phyloP scores from a whole-genome alignment of 2,797 vertebrate genomes.

The Lerista edwardsae region DNA sequence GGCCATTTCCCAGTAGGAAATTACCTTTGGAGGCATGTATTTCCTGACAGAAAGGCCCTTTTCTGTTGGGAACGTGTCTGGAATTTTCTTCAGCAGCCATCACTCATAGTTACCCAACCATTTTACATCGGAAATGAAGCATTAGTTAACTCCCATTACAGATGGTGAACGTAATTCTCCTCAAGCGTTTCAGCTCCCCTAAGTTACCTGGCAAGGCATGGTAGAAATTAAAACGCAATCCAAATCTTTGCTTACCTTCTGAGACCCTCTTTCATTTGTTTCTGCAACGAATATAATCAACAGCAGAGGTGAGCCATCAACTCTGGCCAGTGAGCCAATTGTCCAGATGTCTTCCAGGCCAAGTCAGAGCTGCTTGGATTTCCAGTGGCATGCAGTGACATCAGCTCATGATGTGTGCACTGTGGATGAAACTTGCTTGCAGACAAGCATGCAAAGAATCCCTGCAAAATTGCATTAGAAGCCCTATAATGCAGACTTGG shows the following conservation, averaged over 20 bases:
- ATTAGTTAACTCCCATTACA: constrained; percentile 19
- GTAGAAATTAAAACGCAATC: not conserved
- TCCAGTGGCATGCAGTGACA: not conserved
- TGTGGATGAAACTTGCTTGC: not conserved
- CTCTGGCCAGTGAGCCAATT: not conserved
- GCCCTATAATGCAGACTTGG: not conserved
- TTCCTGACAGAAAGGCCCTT: constrained; percentile 12
- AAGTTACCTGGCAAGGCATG: not conserved
- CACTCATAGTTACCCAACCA: not conserved
- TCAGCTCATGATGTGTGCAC: not conserved
- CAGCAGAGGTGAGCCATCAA: not conserved
- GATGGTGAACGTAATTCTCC: not conserved
- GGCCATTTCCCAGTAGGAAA: constrained; percentile 6
- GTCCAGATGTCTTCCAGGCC: not conserved
- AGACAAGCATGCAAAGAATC: not conserved
- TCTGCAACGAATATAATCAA: not conserved
- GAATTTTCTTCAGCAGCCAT: constrained; percentile 10
- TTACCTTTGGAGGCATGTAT: not conserved
- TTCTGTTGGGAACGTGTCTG: constrained; percentile 5
- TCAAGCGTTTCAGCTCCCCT: not conserved
- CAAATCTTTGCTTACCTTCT: not conserved
- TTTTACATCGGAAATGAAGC: constrained; percentile 15
- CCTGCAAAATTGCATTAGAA: not conserved
- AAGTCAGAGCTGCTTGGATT: not conserved
- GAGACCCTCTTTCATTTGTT: not conserved